phyloP scores from a whole-genome alignment of 2,888 invertebrate species.

The Drosophila recens region DNA sequence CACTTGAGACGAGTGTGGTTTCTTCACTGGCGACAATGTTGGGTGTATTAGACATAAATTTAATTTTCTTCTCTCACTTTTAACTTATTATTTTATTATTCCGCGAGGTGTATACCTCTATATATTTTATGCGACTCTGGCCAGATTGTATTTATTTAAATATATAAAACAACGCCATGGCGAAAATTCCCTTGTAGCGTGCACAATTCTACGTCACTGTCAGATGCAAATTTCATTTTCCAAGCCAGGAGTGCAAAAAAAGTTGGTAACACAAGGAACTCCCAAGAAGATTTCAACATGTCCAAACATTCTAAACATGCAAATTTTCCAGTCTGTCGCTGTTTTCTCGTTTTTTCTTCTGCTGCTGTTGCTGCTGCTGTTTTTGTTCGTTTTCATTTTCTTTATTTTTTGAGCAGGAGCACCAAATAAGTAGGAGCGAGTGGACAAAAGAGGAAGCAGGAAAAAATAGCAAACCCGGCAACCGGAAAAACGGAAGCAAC shows the following conservation, averaged over 20 bases:
- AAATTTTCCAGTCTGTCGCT: slow-evolving; percentile 83
- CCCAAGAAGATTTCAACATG: slow-evolving; percentile 80
- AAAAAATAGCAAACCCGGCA: slow-evolving; percentile 79
- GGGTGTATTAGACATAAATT: slow-evolving; percentile 2
- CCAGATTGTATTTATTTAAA: slow-evolving; percentile 34
- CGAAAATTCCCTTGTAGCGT: slow-evolving; percentile 19
- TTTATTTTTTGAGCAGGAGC: slow-evolving; percentile 25
- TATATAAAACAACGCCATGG: slow-evolving; percentile 24
- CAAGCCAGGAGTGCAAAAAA: slow-evolving; percentile 37
- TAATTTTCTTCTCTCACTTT: slow-evolving; percentile 1
- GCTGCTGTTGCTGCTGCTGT: slow-evolving; percentile 24
- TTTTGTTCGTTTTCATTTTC: slow-evolving; percentile 25
- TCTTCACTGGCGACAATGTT: slow-evolving; percentile 3
- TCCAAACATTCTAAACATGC: slow-evolving; percentile 79
- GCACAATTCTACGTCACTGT: slow-evolving; percentile 61
- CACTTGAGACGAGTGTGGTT: slow-evolving; percentile 54
- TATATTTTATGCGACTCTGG: slow-evolving; percentile 2
- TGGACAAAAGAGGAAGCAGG: slow-evolving; percentile 38
- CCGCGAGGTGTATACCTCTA: not conserved
- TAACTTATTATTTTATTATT: not conserved
- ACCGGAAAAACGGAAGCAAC: slow-evolving; percentile 82
- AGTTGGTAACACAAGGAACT: slow-evolving; percentile 62
- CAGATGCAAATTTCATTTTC: slow-evolving; percentile 77
- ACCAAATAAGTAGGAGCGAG: slow-evolving; percentile 45
- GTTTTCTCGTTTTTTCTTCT: slow-evolving; percentile 38